Evolutionary conservation across 1,140 invertebrate genomes (phyloP).

Genomic region (Coboldia fuscipes): DNA sequence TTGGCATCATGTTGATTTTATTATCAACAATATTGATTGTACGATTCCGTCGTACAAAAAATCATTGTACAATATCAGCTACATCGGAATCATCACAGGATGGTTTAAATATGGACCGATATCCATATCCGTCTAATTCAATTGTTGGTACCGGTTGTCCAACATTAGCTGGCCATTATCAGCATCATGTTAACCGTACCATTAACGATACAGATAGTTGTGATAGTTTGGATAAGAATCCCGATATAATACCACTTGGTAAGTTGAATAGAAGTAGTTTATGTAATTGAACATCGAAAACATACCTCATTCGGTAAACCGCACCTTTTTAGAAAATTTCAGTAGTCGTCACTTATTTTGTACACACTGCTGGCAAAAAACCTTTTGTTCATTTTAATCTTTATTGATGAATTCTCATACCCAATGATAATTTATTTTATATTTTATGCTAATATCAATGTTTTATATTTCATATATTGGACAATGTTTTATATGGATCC

Average conservation of each 20-base stretch:
- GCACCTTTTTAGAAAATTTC: too few relatives aligned
- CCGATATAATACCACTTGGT: slow-evolving; percentile 46
- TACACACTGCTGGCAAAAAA: too few relatives aligned
- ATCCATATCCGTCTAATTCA: slow-evolving; percentile 16
- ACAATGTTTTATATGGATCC: too few relatives aligned
- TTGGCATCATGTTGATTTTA: slow-evolving; percentile 37
- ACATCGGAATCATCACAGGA: slow-evolving; percentile 27
- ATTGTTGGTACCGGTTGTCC: slow-evolving; percentile 6
- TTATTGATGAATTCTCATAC: too few relatives aligned
- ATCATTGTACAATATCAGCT: too few relatives aligned
- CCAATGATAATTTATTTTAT: too few relatives aligned
- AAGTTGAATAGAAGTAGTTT: slow-evolving; percentile 11
- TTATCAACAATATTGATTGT: slow-evolving; percentile 33
- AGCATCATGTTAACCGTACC: slow-evolving; percentile 26
- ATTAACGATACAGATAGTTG: slow-evolving; percentile 25
- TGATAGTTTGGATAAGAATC: slow-evolving; percentile 43
- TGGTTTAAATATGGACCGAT: slow-evolving; percentile 28
- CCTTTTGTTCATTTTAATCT: too few relatives aligned
- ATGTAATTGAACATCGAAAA: slow-evolving; percentile 2
- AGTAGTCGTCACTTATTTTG: too few relatives aligned
- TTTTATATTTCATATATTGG: too few relatives aligned
- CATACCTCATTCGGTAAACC: slow-evolving; percentile 1
- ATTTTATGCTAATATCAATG: too few relatives aligned
- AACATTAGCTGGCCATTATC: slow-evolving; percentile 26
- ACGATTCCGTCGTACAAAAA: slow-evolving; percentile 31